phyloP scores from a whole-genome alignment of 2,888 invertebrate species.

The Cancer borealis region DNA sequence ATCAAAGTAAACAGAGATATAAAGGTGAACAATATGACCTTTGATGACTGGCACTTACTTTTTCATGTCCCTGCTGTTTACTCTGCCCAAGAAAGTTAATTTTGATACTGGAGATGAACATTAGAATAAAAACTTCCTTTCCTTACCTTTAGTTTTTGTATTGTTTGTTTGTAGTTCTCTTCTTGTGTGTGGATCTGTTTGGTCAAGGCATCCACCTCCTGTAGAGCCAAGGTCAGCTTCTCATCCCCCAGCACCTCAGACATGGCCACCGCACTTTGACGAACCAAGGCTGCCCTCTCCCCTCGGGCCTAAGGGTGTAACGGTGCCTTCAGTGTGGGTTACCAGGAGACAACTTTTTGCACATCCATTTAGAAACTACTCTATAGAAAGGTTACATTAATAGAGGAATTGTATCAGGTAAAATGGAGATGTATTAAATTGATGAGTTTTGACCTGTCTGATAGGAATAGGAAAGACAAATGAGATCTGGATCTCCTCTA shows the following conservation, averaged over 20 bases:
- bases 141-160: slow-evolving; percentile 83
- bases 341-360: background rate
- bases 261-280: slow-evolving; percentile 86
- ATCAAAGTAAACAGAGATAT: too few species aligned
- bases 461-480: too few species aligned
- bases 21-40: too few species aligned
- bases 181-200: slow-evolving; percentile 82
- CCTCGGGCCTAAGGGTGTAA: slow-evolving; percentile 82
- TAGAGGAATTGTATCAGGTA: too few species aligned
- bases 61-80: too few species aligned
- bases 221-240: slow-evolving; percentile 83
- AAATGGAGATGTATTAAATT: too few species aligned
- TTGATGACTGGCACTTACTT: too few species aligned
- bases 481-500: too few species aligned
- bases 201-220: slow-evolving; percentile 85
- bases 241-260: slow-evolving; percentile 84
- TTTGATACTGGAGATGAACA: too few species aligned
- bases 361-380: background rate
- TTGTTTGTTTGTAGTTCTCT: slow-evolving; percentile 81
- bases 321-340: background rate
- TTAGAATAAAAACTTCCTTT: too few species aligned
- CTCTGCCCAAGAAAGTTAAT: too few species aligned
- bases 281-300: slow-evolving; percentile 84
- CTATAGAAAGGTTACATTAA: background rate
- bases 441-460: too few species aligned